These are phyloP conservation scores for Rhodophaea formosa DNA, from an alignment of 2,888 invertebrate genomes.

Conservation along the genomic window DNA sequence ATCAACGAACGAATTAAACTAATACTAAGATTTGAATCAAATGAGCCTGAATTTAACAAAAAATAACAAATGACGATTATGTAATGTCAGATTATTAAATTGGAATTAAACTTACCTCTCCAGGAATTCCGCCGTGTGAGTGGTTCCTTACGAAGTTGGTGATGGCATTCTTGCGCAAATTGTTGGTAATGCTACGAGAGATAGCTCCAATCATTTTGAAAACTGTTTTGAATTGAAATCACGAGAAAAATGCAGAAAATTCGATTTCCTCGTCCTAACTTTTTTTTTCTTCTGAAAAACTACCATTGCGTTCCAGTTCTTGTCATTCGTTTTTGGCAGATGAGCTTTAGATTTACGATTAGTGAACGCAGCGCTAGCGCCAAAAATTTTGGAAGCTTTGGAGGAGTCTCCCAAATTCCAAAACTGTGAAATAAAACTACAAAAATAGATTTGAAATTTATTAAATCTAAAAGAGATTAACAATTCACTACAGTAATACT, in stretches of 20 bases:
- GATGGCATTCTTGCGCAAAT: conserved; percentile 68
- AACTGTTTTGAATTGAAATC: conserved; percentile 29
- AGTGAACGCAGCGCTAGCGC: conserved; percentile 44
- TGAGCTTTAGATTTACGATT: conserved; percentile 17
- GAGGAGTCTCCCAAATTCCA: too few relatives aligned
- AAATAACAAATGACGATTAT: conserved; percentile 45
- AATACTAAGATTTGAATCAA: neutral
- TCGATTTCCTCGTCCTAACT: conserved; percentile 35
- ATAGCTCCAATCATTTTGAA: conserved; percentile 65
- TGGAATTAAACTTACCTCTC: conserved; percentile 57
- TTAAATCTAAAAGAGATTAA: neutral
- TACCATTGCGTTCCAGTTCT: conserved; percentile 12
- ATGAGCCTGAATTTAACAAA: conserved; percentile 25
- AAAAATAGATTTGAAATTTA: conserved; percentile 2
- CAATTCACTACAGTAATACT: conserved; percentile 1
- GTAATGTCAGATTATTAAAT: conserved; percentile 55
- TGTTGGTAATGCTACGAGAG: conserved; percentile 59
- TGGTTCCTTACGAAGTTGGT: conserved; percentile 66
- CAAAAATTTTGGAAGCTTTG: neutral
- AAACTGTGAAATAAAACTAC: conserved; percentile 35
- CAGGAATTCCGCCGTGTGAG: conserved; percentile 69
- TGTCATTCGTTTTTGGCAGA: neutral
- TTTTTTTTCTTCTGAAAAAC: conserved; percentile 20
- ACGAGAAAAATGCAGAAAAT: conserved; percentile 35
- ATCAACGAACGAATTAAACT: neutral